phyloP scores from a whole-genome alignment of 2,888 invertebrate species.

The Rhabditoides inermis region DNA sequence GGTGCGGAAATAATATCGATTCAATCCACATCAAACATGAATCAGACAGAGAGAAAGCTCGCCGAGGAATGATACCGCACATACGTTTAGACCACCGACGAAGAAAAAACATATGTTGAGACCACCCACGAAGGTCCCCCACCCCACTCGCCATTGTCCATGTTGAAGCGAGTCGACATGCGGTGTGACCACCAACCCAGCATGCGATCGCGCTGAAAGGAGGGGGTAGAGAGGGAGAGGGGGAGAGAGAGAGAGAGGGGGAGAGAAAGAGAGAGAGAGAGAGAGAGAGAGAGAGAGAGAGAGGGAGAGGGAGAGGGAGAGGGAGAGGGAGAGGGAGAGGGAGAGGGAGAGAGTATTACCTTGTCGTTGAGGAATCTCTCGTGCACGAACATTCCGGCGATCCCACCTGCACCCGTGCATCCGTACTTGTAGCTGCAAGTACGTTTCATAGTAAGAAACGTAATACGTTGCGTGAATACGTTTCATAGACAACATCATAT shows the following conservation, averaged over 20 bases:
- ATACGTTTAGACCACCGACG: no score
- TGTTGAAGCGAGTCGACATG: constrained; percentile 55
- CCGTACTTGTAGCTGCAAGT: constrained; percentile 49
- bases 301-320: background rate
- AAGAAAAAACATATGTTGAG: background rate
- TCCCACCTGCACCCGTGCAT: constrained; percentile 53
- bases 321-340: background rate
- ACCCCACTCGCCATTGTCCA: constrained; percentile 53
- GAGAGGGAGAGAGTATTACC: background rate
- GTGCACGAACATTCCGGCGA: constrained; percentile 59
- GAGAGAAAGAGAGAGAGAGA: background rate
- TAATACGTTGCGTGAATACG: no score
- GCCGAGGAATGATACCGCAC: no score
- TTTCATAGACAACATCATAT: no score
- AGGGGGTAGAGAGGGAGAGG: background rate
- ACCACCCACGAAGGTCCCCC: constrained; percentile 39
- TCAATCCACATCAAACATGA: no score
- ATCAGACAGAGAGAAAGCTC: no score
- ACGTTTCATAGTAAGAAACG: no score
- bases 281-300: background rate
- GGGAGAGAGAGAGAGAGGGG: background rate
- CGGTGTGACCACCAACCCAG: constrained; percentile 62
- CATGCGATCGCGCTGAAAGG: constrained; percentile 53
- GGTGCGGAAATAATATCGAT: no score
- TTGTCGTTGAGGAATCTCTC: constrained; percentile 52